Base-by-base conservation (phyloP, 2,797 vertebrate species). In the Knipowitschia caucasica region DNA sequence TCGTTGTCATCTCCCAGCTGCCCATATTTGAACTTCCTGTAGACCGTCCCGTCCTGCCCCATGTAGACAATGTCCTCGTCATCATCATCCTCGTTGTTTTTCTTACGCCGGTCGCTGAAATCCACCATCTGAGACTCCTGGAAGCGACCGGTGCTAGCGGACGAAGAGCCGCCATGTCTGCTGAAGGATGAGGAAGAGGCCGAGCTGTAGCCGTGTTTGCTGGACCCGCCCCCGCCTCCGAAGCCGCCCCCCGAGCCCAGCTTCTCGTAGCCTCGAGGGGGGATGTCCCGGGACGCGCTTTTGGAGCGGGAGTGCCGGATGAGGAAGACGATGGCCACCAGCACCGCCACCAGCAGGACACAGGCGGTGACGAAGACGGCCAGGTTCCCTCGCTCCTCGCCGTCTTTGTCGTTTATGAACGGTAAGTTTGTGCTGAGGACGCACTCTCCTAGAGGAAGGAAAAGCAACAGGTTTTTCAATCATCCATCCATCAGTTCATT, bases 41-140 rank as follows among this genome's bases (percentile, higher is more conserved):
- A 99, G 58, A 99, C 86, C 0, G 94, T 98, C 53, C 94, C 95
- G 24, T 99, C 96, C 71, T 92, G 89, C 30, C 96, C 91, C 95
- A 98, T 98, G 79, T 99, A 98, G 27, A 98, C 95, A 1, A 96
- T 97, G 71, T 96, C 95, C 49, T 97, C 95, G 0, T 95, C 93
- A 0, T 95, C 94, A 0, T 92, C 88, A 2, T 84, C 85, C 0
- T 89, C 87, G 0, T 89, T 75, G 0, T 78, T 75, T 0, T 70
- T 76, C 24, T 61, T 80, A 4, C 87, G 86, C 12, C 64, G 74
- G 7, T 90, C 89, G 1, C 74, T 64, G 7, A 94, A 88, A 69
- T 98, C 93, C 8, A 92, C 92, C 62, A 94, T 70, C 77, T 93
- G 91, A n/a, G 92, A 70, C 62, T 93, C 91, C 56, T 86, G 47